Base-by-base conservation (phyloP, 2,888 invertebrate genomes). In the Megaustenia siamemsis region DNA sequence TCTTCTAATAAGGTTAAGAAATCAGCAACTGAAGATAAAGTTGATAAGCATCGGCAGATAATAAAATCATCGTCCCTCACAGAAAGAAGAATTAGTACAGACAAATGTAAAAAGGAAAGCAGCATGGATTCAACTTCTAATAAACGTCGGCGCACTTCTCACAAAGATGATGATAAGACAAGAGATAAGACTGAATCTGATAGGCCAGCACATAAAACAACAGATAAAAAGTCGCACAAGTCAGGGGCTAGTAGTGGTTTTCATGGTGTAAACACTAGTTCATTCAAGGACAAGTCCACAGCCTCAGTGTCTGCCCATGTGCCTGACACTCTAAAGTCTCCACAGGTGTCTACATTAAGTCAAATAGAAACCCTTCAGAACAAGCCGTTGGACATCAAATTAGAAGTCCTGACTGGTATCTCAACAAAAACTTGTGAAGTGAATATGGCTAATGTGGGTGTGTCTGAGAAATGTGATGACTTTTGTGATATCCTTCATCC, bases 71-170 rank as follows among this genome's bases (percentile, higher is more conserved):
- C 45, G 45, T 40, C 43, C 18, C n/a, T 66, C 43, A 3, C 60
- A 21, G 66, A 43, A 66, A 32, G 1, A n/a, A 78, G 66, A 18
- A 66, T 45, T 24, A 18, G 12, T 38, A 1, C 4, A 28, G 60
- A 78, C 43, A 78, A 63, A 8, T 43, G 66, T 32, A 78, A 40
- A 63, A 63, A 66, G 15, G 78, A 78, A 24, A 63, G 66, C n/a
- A 66, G 43, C 40, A 35, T 49, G 28, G 8, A 40, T 2, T 40
- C 43, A 28, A 28, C 77, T 21, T 40, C 40, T 45, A 3, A n/a
- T 0, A 77, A 60, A 21, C 77, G 60, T 60, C 60, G 56, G 10
- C 40, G 60, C n/a, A n/a, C 10, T 1, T 24, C 60, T 40, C 77
- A 60, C 60, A 35, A 56, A 60, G 49, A 60, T 18, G 60, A 38